phyloP scores from a whole-genome alignment of 2,888 invertebrate species.

The Drosophila pseudotalamancana region DNA sequence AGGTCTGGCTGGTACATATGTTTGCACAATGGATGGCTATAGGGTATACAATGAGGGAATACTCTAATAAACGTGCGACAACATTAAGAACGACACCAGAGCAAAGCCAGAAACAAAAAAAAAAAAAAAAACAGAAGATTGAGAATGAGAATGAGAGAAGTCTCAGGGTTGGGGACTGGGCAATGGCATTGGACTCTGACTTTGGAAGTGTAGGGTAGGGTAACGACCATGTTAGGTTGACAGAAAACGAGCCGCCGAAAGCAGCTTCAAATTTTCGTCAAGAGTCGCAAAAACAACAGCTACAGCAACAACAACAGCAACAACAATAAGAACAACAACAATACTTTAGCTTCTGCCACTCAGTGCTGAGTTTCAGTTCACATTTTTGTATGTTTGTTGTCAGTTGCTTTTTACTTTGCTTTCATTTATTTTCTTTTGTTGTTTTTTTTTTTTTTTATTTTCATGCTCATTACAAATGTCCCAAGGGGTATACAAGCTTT shows the following conservation, averaged over 20 bases:
- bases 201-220: slow-evolving; percentile 9
- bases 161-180: neutral
- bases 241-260: slow-evolving; percentile 44
- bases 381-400: slow-evolving; percentile 42
- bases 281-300: slow-evolving; percentile 5
- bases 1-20: no score
- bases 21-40: neutral
- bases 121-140: no score
- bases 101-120: slow-evolving; percentile 26
- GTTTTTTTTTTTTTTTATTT: neutral
- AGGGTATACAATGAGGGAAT: slow-evolving; percentile 5
- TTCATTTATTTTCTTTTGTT: slow-evolving; percentile 29
- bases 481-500: neutral
- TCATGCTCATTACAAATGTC: neutral
- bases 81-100: slow-evolving; percentile 48
- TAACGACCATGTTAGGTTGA: slow-evolving; percentile 33
- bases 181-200: slow-evolving; percentile 38
- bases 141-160: slow-evolving; percentile 21
- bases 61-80: slow-evolving; percentile 31
- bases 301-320: slow-evolving; percentile 3
- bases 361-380: slow-evolving; percentile 19
- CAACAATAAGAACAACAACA: slow-evolving; percentile 11
- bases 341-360: slow-evolving; percentile 10
- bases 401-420: slow-evolving; percentile 56
- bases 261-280: slow-evolving; percentile 47